These are phyloP conservation scores for Horisme vitalbata DNA, from an alignment of 2,888 invertebrate genomes.

Conservation along the genomic window DNA sequence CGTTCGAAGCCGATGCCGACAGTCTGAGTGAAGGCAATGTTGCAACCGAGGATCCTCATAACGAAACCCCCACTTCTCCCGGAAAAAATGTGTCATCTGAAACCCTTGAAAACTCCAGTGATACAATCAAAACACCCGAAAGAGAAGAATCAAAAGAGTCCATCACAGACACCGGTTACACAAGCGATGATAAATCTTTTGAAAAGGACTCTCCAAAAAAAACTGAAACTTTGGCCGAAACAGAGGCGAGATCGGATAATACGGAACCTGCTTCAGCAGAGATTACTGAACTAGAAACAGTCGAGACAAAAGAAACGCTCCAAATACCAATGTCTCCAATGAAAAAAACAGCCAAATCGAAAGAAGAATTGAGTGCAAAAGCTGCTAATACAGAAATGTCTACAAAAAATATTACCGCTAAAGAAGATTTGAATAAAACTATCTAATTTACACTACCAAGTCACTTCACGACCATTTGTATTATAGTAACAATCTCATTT, in stretches of 20 bases:
- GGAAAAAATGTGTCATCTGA: constrained; percentile 43
- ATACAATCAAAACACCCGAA: constrained; percentile 47
- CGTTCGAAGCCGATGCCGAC: constrained; percentile 48
- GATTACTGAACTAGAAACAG: background rate
- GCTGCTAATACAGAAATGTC: background rate
- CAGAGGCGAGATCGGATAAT: background rate
- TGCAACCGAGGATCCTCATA: constrained; percentile 32
- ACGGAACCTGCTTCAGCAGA: background rate
- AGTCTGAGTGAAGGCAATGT: constrained; percentile 38
- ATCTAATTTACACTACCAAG: constrained; percentile 16
- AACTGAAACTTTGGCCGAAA: constrained; percentile 2
- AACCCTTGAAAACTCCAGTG: constrained; percentile 46
- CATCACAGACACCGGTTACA: constrained; percentile 53
- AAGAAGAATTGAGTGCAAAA: constrained; percentile 9
- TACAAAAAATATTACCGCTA: background rate
- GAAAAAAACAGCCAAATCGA: constrained; percentile 12
- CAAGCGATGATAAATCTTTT: constrained; percentile 35
- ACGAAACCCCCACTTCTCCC: constrained; percentile 34
- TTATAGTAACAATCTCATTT: constrained; percentile 32
- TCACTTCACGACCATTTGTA: constrained; percentile 32
- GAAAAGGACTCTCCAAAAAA: constrained; percentile 22
- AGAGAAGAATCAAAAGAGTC: constrained; percentile 57
- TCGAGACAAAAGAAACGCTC: constrained; percentile 3
- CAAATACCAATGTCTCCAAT: constrained; percentile 4
- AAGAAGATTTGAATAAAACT: constrained; percentile 18